Base-by-base conservation (phyloP, 2,797 vertebrate species). In the Cephalopachus bancanus region DNA sequence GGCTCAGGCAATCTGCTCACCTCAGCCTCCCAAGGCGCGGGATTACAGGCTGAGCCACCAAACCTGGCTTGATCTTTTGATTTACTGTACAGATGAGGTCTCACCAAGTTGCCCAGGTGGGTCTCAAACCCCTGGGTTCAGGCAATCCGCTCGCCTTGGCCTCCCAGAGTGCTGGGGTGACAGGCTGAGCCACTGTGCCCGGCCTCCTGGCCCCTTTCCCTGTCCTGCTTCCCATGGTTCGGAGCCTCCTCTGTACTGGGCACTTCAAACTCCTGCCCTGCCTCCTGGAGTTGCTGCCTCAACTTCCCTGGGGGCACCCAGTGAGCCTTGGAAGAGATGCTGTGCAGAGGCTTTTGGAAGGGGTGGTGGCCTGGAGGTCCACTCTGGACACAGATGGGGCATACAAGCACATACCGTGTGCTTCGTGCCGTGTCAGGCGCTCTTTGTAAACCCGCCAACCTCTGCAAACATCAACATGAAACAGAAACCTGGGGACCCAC, bases 351-450 rank as follows among this genome's bases (percentile, higher is more conserved):
- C 33, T 10, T 76, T 26, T 5, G 37, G 80, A 9, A 3, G 37
- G 28, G 49, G 33, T 37, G 30, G 14, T 4, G 53, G 62, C 55
- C 53, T 17, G 3, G n/a, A 76, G 51, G 22, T 9, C 37, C 16
- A 9, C 74, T 69, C 74, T 37, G 90, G 74, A 49, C 78, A 44
- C 65, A 44, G 30, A 10, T 0, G 6, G 49, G 49, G 51, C 57
- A 26, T 7, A 4, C 24, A 3, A 37, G 51, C 7, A n/a, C 74
- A 22, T 0, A 15, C 75, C 11, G 2, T 0, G 33, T 28, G 33
- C 5, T 20, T 28, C 24, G 5, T 1, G 3, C 2, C 7, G 30
- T 0, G 15, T 1, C 24, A 10, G 62, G 24, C 51, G 3, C 4
- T 33, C 87, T 33, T 12, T 1, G 59, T 1, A 67, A 11, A 53